Evolutionary conservation across 1,140 invertebrate species (phyloP), one percentile per base, ranked within the genome.

Genomic region (Bactericera cockerelli): DNA sequence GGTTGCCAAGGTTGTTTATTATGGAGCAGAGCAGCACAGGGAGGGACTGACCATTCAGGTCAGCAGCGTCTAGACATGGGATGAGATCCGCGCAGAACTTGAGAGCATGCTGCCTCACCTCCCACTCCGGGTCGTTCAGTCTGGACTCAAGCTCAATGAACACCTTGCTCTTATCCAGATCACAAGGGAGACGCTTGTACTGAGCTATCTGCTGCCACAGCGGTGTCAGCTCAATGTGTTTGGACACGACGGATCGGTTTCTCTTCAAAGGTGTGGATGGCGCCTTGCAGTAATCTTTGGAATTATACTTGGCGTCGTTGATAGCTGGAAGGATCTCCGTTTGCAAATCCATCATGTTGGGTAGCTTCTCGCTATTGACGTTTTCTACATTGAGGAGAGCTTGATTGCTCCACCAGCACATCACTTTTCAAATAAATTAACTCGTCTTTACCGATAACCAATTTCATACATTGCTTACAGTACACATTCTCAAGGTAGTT

Each of bases 101-200:
- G 1, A 87, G 70, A 19, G 84, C 84, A 67, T 89, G 84, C 49
- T 87, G 81, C 2, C 86, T 76, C 16, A 88, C 84, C 69, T 87
- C 83, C 80, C 84, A 84, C 70, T 88, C 86, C 0, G 84, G 83
- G 70, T 86, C 81, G 33, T 77, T 76, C n/a, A 88, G 73, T 33
- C 85, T 75, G 53, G 81, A 79, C 22, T 78, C 74, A 64, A 88
- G 79, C 59, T 83, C 83, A 11, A 75, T 65, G 65, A 86, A 87
- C 49, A 86, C 76, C 53, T 76, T 71, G 39, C 71, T 69, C 0
- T 79, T 75, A 66, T 86, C 79, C 19, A 84, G 74, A 58, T 81
- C 79, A 16, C 78, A 66, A 55, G 76, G 73, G 61, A 79, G 71
- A 22, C 71, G 66, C 21, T 69, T 67, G 76, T 79, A 67, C 77